A percentile compares a stretch with the other conserved stretches of the same genome.
Evolutionary conservation across 1,140 invertebrate genomes (phyloP).

Genomic region (Pseudomyrmex pallidus): DNA sequence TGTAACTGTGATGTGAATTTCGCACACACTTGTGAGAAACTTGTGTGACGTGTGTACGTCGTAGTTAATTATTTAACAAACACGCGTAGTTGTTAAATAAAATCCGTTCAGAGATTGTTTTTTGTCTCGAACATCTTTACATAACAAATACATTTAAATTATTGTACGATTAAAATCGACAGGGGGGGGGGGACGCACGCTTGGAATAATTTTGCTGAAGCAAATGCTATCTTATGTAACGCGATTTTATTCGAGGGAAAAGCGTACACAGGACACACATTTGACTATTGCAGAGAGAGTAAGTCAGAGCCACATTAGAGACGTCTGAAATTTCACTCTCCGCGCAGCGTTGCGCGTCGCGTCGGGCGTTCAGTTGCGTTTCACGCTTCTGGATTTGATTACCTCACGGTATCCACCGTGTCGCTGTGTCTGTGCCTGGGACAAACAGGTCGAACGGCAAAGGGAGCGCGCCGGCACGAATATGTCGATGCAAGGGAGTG

Average conservation of each 20-base stretch:
- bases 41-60: not conserved
- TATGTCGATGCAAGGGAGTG: constrained; percentile 36
- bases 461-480: constrained; percentile 48
- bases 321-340: constrained; percentile 64
- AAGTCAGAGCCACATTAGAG: constrained; percentile 42
- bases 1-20: constrained; percentile 17
- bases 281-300: not conserved
- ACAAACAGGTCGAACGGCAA: constrained; percentile 52
- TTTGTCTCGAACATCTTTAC: no score
- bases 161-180: no score
- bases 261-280: not conserved
- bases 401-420: constrained; percentile 33
- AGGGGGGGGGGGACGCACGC: no score
- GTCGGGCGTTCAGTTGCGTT: constrained; percentile 59
- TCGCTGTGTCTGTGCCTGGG: constrained; percentile 6
- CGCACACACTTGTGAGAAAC: not conserved
- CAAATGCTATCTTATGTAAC: not conserved
- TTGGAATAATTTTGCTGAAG: not conserved
- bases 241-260: not conserved
- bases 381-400: constrained; percentile 71
- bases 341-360: constrained; percentile 17
- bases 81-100: constrained; percentile 1
- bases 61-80: constrained; percentile 3
- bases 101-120: not conserved
- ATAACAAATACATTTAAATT: no score